phyloP scores from a whole-genome alignment of 1,140 invertebrate species.

The Chrysomallon squamiferum region DNA sequence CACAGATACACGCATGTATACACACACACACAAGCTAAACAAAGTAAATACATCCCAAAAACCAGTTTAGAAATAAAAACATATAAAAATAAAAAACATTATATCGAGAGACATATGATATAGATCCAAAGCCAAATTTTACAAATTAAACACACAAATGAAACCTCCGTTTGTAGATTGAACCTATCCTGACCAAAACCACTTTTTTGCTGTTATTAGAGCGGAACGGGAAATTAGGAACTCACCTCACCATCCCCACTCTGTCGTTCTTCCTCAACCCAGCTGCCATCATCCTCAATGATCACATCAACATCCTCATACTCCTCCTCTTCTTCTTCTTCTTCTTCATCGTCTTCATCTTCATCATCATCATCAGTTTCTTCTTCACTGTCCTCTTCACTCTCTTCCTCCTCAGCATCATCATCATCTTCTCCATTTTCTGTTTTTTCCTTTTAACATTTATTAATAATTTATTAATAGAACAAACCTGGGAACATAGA shows the following conservation, averaged over 20 bases:
- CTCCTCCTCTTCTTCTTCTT: constrained; percentile 24
- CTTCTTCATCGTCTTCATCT: constrained; percentile 25
- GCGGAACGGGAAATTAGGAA: too few relatives aligned
- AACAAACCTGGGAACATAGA: neutral
- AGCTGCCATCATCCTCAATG: constrained; percentile 53
- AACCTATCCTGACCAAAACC: too few relatives aligned
- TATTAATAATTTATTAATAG: constrained; percentile 11
- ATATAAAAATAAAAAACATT: too few relatives aligned
- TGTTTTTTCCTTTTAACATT: constrained; percentile 24
- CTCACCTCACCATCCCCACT: constrained; percentile 63
- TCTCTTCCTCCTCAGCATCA: constrained; percentile 49
- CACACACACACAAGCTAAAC: too few relatives aligned
- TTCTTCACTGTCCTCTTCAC: constrained; percentile 38
- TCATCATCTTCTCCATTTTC: constrained; percentile 34
- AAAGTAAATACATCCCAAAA: too few relatives aligned
- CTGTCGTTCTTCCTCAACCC: constrained; percentile 55
- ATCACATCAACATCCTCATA: constrained; percentile 43
- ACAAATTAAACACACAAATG: too few relatives aligned
- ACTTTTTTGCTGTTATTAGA: too few relatives aligned
- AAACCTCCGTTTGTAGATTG: too few relatives aligned
- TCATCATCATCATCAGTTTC: constrained; percentile 30
- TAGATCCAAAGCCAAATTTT: too few relatives aligned
- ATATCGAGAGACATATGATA: too few relatives aligned
- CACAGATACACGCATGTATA: too few relatives aligned
- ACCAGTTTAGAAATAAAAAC: too few relatives aligned